Base-by-base conservation (phyloP, 2,888 invertebrate genomes). In the Griposia aprilina region DNA sequence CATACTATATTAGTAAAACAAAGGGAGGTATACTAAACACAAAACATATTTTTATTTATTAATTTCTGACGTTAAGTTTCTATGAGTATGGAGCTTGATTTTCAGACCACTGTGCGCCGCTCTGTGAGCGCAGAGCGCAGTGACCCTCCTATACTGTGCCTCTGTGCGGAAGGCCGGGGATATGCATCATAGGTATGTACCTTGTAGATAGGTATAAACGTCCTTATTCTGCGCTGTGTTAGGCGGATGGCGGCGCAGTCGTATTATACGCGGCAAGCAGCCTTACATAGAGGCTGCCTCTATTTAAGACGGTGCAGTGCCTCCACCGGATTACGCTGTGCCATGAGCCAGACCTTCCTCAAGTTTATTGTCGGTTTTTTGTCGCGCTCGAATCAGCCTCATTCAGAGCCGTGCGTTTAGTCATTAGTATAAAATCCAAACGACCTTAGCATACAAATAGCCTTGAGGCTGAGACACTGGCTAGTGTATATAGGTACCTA, bases 61-160 rank as follows among this genome's bases (percentile, higher is more conserved):
- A n/a, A n/a, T n/a, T n/a, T n/a, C n/a, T n/a, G n/a, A n/a, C n/a
- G n/a, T n/a, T n/a, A n/a, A n/a, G n/a, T n/a, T n/a, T n/a, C n/a
- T n/a, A n/a, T n/a, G n/a, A n/a, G n/a, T n/a, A n/a, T n/a, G n/a
- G n/a, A n/a, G n/a, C n/a, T n/a, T n/a, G n/a, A n/a, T n/a, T n/a
- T n/a, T n/a, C n/a, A n/a, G n/a, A n/a, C n/a, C n/a, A n/a, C n/a
- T n/a, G n/a, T n/a, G 30, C 26, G 48, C 26, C 26, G 11, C 48
- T 48, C 71, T 6, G 48, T 17, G 30, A 65, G 17, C 71, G 23
- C 17, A 36, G 71, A 63, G 65, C 11, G 63, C 71, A 65, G 6
- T 62, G 71, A 71, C 62, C 71, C 23, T 45, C 26, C 70, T 41
- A 20, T 11, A 57, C 26, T 20, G 23, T 30, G 10, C 26, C 60